Base-by-base conservation (phyloP, 2,888 invertebrate genomes). In the Amiota mariae region DNA sequence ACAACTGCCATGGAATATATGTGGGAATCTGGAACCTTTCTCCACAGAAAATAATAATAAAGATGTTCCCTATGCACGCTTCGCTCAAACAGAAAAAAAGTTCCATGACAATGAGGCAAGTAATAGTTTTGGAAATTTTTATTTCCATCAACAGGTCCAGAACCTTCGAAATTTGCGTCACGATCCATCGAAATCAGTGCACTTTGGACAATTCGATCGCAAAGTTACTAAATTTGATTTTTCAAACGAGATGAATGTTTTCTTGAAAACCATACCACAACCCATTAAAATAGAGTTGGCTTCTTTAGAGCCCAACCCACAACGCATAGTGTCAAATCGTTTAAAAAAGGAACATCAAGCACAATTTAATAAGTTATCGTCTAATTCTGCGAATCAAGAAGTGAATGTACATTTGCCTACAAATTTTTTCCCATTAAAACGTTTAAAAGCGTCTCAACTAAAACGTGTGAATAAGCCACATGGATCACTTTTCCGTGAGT, bases 11-110 rank as follows among this genome's bases (percentile, higher is more conserved):
- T 89, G 88, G 11, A 90, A 89, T 76, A 81, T 90, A 10, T 90
- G 90, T 76, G 90, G 87, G n/a, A 89, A 88, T 73, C 76, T 90
- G 74, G 89, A 89, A 13, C 89, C 90, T 1, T 82, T 83, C 71
- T 87, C 89, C 10, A 86, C 85, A 54, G 89, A 89, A 90, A 78
- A 72, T 36, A 93, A 94, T 81, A 93, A 93, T 79, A 93, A 94
- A 84, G 91, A 91, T 36, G 91, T 95, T 85, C 96, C 96, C 48
- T 94, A 94, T 81, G 94, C 96, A 47, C 94, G 94, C 78, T 96
- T 95, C 84, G 94, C 93, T 9, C 96, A 96, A 13, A 92, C 92
- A 72, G 83, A 82, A 73, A 47, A 63, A 13, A 11, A 20, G 0
- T 59, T 59, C 59, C 20, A 18, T 59, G 18, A 20, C 15, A 10